Evolutionary conservation across 1,140 invertebrate species (phyloP), one percentile per base, ranked within the genome.

Genomic region (Mactra quadrangularis): DNA sequence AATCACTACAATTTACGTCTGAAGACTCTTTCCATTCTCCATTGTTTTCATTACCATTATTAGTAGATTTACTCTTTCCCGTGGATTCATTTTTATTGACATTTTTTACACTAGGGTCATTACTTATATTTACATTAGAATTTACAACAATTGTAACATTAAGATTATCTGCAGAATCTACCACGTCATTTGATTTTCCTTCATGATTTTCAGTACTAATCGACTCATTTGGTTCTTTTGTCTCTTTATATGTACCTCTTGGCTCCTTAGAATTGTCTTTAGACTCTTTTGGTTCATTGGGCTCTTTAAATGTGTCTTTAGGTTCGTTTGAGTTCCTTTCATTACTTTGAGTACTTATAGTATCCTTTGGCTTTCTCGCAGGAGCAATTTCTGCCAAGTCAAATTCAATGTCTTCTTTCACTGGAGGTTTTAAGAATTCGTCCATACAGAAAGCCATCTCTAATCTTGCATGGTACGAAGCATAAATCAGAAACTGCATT

Each of bases 401-500:
- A 70, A 81, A 68, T 29, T 71, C 60, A 47, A 81, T 33, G n/a
- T 89, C 90, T 3, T 87, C 86, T 25, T 85, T 81, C 29, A 87
- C 84, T n/a, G 89, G 90, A 4, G 96, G 94, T 60, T 94, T 93
- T 0, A 96, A 96, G 89, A 95, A 96, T 85, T 97, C 95, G 88
- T 97, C 97, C 93, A 97, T 96, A 29, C 99, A 93, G 92, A 98
- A 99, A 0, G 97, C 96, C 87, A 96, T 96, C 93, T 99, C 98
- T 4, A 99, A 92, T 74, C 96, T 95, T 95, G 97, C 97, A 85
- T 98, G 98, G 90, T 99, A 99, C n/a, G 95, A 95, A 0, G 97
- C 95, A 87, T 97, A 96, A 0, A 98, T 94, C 93, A 98, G 95
- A 83, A 96, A 96, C 27, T 95, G 95, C 0, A 96, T 95, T 0